phyloP scores from a whole-genome alignment of 2,888 invertebrate species.

The Orchesella flavescens region DNA sequence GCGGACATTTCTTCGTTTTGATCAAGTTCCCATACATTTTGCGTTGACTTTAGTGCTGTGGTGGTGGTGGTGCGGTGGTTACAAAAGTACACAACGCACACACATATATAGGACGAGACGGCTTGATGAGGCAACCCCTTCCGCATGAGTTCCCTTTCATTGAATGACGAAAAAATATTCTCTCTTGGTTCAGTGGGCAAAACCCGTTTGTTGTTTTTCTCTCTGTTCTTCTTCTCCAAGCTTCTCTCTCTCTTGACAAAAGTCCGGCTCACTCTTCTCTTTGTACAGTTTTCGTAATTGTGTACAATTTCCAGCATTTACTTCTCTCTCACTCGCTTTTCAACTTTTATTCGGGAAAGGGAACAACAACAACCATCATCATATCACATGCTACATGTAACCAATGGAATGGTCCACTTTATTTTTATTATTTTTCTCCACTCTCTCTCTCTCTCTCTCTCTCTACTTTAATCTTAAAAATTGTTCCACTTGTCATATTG shows the following conservation, averaged over 20 bases:
- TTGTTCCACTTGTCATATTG: conserved; percentile 44
- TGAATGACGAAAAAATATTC: conserved; percentile 46
- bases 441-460: background rate
- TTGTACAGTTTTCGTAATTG: conserved; percentile 40
- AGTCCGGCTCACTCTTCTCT: background rate
- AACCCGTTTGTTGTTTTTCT: conserved; percentile 50
- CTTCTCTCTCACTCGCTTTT: background rate
- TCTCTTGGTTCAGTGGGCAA: conserved; percentile 50
- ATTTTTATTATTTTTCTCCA: conserved; percentile 41
- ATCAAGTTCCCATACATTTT: too few relatives aligned
- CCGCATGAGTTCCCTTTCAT: conserved; percentile 55
- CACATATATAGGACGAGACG: background rate
- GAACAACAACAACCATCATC: conserved; percentile 3
- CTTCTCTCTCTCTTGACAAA: background rate
- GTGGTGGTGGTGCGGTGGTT: background rate
- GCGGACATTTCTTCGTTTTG: background rate
- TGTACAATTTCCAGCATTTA: conserved; percentile 6
- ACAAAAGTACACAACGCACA: background rate
- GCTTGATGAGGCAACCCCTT: conserved; percentile 59
- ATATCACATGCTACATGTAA: conserved; percentile 13
- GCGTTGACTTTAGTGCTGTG: background rate
- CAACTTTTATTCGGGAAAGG: conserved; percentile 33
- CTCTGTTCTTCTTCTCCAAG: background rate
- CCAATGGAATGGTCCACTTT: conserved; percentile 31
- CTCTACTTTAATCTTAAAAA: conserved; percentile 39